Evolutionary conservation across 1,140 invertebrate species (phyloP), one percentile per base, ranked within the genome.

Genomic region (Aradophagus sp.): DNA sequence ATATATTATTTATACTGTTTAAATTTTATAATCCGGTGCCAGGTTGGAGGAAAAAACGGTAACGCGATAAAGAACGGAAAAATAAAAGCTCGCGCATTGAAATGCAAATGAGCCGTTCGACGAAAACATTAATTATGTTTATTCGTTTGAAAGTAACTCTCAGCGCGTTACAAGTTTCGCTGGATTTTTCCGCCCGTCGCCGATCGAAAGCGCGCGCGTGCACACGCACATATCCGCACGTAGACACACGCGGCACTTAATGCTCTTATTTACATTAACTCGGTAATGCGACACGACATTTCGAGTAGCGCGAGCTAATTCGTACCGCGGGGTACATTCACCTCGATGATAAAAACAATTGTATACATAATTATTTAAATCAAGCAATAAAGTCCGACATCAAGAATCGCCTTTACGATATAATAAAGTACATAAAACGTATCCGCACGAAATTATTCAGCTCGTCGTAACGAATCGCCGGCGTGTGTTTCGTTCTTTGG

Each of bases 361-460:
- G 53, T 52, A 47, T 52, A 52, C 47, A 67, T 59, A 58, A 67
- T 67, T 68, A 68, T 68, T 59, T 47, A 59, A 68, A 59, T 68
- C 34, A 68, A 29, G 38, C 36, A 52, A 68, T 68, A 59, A 58
- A 52, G 32, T 58, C 26, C 36, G 32, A 58, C 63, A 55, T 59
- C 20, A 53, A 55, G 48, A 48, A 52, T 69, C 48, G 55, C 39
- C 55, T 61, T 68, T 68, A 53, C 47, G 55, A 55, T 53, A 55
- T 55, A 61, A 61, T 68, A 61, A 68, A 68, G 26, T 53, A 61
- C 41, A 55, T 55, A 61, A 53, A 68, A 47, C 45, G 55, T 59
- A 68, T 53, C 45, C 63, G 53, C 53, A 59, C 63, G 47, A 68
- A 53, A 59, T 14, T 41, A 61, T 59, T 47, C 53, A 53, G 35